A percentile compares a stretch with the other conserved stretches of the same genome.
These are phyloP conservation scores for Microctonus aethiopoides DNA, from an alignment of 2,888 invertebrate genomes.

Conservation along the genomic window DNA sequence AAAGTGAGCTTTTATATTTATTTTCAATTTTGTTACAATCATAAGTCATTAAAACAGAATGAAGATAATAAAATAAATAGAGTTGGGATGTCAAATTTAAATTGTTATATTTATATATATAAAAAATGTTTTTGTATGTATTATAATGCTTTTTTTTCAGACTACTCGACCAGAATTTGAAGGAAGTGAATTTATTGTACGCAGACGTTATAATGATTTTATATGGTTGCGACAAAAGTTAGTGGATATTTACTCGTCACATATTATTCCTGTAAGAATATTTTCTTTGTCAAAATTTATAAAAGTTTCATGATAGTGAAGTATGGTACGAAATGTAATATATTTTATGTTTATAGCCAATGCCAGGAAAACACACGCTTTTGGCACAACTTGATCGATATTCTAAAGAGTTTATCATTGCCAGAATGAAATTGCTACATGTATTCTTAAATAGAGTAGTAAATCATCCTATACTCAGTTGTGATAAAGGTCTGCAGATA, in stretches of 20 bases:
- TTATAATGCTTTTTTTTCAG: constrained; percentile 55
- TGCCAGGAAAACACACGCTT: constrained; percentile 78
- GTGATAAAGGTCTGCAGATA: constrained; percentile 73
- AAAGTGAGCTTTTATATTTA: no score
- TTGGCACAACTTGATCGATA: constrained; percentile 77
- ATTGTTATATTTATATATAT: no score
- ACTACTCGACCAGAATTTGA: constrained; percentile 74
- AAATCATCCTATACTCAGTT: constrained; percentile 78
- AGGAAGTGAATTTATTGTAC: constrained; percentile 74
- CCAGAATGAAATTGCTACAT: constrained; percentile 75
- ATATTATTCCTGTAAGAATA: constrained; percentile 74
- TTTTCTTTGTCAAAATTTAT: neutral
- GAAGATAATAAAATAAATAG: no score
- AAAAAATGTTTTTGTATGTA: no score
- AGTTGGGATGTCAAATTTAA: no score
- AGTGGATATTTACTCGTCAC: constrained; percentile 75
- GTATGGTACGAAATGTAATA: no score
- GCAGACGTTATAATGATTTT: constrained; percentile 79
- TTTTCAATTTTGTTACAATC: no score
- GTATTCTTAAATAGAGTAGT: constrained; percentile 75
- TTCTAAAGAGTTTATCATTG: constrained; percentile 76
- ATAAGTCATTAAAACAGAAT: no score
- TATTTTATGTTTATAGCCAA: constrained; percentile 69
- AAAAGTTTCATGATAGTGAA: neutral
- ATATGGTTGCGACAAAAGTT: constrained; percentile 76